Conservation (phyloP, 2,113 vertebrate species). For the Cyprinodon variegatus region DNA sequence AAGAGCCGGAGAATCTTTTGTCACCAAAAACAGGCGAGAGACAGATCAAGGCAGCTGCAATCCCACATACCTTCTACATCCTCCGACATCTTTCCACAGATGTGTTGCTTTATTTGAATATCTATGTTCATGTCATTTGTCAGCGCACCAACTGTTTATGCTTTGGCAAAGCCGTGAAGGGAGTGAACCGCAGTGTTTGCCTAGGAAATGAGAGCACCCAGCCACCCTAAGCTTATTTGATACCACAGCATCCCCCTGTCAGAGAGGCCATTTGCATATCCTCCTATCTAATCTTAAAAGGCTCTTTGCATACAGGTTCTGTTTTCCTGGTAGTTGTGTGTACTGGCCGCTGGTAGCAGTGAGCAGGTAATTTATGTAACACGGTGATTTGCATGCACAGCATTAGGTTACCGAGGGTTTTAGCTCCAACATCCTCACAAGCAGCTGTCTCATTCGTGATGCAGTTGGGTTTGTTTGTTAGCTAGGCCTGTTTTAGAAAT, state of each 20-base stretch:
- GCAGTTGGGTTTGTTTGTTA: slow-evolving; percentile 32
- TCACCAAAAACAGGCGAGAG: slow-evolving; percentile 60
- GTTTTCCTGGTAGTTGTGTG: slow-evolving; percentile 66
- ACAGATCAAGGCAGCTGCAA: slow-evolving; percentile 54
- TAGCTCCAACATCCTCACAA: slow-evolving; percentile 38
- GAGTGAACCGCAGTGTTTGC: slow-evolving; percentile 72
- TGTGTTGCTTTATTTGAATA: slow-evolving; percentile 63
- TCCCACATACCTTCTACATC: slow-evolving; percentile 46
- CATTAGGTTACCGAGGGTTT: slow-evolving; percentile 47
- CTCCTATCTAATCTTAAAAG: slow-evolving; percentile 73
- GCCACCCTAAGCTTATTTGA: slow-evolving; percentile 54
- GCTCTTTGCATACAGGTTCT: slow-evolving; percentile 74
- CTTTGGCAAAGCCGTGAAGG: slow-evolving; percentile 62
- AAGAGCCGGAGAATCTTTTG: slow-evolving; percentile 63
- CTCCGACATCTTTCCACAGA: slow-evolving; percentile 55
- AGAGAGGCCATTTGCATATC: slow-evolving; percentile 68
- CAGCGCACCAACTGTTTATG: slow-evolving; percentile 64
- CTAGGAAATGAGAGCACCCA: slow-evolving; percentile 75
- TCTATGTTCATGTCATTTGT: slow-evolving; percentile 62
- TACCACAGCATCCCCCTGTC: slow-evolving; percentile 44
- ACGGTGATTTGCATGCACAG: slow-evolving; percentile 70
- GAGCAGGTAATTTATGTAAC: slow-evolving; percentile 63
- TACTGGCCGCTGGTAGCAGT: slow-evolving; percentile 43
- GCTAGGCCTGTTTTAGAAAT: slow-evolving; percentile 49
- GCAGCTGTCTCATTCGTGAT: slow-evolving; percentile 42